Conservation (phyloP, 2,888 invertebrate genomes). For the Philhelius pedissequus region DNA sequence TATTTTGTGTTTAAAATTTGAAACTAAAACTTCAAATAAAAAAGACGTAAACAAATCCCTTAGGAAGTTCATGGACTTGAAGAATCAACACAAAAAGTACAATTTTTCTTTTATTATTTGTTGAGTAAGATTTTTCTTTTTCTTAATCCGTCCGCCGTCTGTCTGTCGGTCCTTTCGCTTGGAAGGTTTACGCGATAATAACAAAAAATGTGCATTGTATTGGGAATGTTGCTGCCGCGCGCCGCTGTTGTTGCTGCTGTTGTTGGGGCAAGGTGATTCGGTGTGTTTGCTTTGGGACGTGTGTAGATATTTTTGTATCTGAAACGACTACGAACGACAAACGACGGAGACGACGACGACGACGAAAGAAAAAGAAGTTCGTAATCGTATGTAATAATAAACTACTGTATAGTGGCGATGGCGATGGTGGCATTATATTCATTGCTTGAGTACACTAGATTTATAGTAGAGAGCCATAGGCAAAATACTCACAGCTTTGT, state of each 20-base stretch:
- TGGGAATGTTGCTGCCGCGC: slow-evolving; percentile 44
- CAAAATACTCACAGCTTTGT: background rate
- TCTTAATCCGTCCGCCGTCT: slow-evolving; percentile 6
- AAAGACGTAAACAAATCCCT: slow-evolving; percentile 50
- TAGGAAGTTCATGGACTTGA: slow-evolving; percentile 31
- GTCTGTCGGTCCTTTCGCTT: slow-evolving; percentile 43
- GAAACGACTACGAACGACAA: slow-evolving; percentile 31
- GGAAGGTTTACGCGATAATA: slow-evolving; percentile 68
- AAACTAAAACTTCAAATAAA: slow-evolving; percentile 65
- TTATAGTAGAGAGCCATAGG: background rate
- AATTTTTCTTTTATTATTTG: background rate
- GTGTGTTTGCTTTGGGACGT: slow-evolving; percentile 3
- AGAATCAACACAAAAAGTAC: background rate
- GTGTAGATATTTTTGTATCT: slow-evolving; percentile 65
- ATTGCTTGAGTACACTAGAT: background rate
- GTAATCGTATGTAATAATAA: slow-evolving; percentile 23
- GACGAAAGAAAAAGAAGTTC: slow-evolving; percentile 16
- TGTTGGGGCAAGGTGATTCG: slow-evolving; percentile 21
- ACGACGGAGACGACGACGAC: background rate
- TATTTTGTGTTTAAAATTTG: slow-evolving; percentile 55
- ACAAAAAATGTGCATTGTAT: slow-evolving; percentile 59
- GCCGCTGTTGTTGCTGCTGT: background rate
- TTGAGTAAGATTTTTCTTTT: background rate
- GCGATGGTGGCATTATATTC: background rate
- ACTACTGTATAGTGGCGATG: background rate